These are phyloP conservation scores for Scortum barcoo DNA, from an alignment of 2,113 vertebrate genomes.

Conservation along the genomic window DNA sequence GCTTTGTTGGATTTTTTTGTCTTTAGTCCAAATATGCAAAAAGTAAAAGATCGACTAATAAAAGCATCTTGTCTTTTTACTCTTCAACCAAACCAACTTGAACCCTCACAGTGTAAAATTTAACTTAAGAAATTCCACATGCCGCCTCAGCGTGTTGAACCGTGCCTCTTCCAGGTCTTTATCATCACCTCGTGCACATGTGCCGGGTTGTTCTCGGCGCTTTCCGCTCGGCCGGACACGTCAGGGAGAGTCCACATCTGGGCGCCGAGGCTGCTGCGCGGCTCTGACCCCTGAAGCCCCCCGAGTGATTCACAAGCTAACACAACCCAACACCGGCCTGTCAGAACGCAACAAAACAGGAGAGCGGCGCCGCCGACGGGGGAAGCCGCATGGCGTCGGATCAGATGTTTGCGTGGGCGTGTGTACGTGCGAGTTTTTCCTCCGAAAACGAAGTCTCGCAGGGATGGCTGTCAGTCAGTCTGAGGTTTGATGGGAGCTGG, in stretches of 20 bases:
- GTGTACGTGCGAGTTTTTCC: constrained; percentile 32
- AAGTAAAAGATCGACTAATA: background rate
- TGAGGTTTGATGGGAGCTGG: constrained; percentile 60
- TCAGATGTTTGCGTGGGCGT: constrained; percentile 50
- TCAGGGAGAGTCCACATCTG: constrained; percentile 77
- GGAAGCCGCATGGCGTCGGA: constrained; percentile 50
- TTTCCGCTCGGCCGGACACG: constrained; percentile 66
- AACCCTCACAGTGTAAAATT: constrained; percentile 40
- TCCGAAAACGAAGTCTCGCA: constrained; percentile 60
- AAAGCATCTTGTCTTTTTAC: background rate
- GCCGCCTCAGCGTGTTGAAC: background rate
- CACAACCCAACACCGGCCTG: constrained; percentile 66
- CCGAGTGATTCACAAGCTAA: constrained; percentile 44
- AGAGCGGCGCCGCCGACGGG: constrained; percentile 58
- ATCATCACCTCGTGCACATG: constrained; percentile 58
- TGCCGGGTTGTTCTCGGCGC: constrained; percentile 21
- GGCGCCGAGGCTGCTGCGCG: constrained; percentile 32
- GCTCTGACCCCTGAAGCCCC: constrained; percentile 70
- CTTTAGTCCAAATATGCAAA: background rate
- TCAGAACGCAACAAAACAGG: constrained; percentile 67
- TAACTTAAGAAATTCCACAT: constrained; percentile 21
- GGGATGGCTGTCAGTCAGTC: constrained; percentile 76
- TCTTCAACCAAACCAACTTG: background rate
- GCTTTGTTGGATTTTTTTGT: background rate
- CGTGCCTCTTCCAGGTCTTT: constrained; percentile 33